Evolutionary conservation across 2,113 vertebrate species (phyloP), one percentile per base, ranked within the genome.

Genomic region (Crotalus horridus): DNA sequence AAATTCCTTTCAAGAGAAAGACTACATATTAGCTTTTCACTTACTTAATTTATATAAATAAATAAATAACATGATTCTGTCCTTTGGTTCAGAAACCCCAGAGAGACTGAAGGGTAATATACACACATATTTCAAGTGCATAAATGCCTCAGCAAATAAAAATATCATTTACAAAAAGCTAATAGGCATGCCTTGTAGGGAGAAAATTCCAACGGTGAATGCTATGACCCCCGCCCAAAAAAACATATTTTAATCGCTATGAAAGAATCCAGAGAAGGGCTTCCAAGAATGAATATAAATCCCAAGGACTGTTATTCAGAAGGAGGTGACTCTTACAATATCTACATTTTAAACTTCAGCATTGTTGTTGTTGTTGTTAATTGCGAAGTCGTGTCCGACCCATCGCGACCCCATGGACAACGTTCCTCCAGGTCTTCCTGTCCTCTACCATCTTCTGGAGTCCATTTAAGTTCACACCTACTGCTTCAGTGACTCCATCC

Each of bases 1-100:
- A 95, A 69, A 24, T 89, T 89, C n/a, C 24, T n/a, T n/a, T 43
- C 54, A 85, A 26, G 88, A n/a, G 26, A 93, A 94, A 81, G 46
- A 87, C 53, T 58, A 39, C 90, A 96, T 93, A 3, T 43, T 92
- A 56, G 29, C 26, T 48, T 61, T 61, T 61, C 59, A 61, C 24
- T 61, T 61, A 26, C 26, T 61, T 59, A 24, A 88, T 46, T 53
- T 7, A 54, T 88, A 2, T 12, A 54, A 85, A 85, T 55, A 59
- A 55, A 24, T 58, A 59, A 59, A 24, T 59, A 59, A 24, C 23
- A 59, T 59, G n/a, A 43, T 0, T 53, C 23, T 56, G 21, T 43
- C 55, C 48, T 55, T 91, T 33, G 56, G 12, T 24, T 39, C 15
- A 46, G 33, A 9, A 39, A 8, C 20, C n/a, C 24, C 7, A 59